Conservation (phyloP, 2,888 invertebrate species). For the Athalia circularis region DNA sequence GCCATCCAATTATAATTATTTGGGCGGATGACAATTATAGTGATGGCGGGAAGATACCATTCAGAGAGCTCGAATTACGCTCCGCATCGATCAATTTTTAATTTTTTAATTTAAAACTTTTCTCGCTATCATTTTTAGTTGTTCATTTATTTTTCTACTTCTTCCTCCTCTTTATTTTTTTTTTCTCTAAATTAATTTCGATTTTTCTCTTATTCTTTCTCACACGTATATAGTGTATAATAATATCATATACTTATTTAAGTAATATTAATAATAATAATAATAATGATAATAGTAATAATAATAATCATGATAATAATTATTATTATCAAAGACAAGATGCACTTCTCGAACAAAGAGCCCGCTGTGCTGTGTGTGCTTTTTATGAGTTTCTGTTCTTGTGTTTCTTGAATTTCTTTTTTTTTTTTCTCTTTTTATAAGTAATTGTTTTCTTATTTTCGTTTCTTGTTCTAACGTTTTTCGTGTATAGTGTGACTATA, state of each 20-base stretch:
- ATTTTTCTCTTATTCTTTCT: not conserved
- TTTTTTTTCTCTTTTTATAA: not conserved
- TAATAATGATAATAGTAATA: not conserved
- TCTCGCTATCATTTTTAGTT: not conserved
- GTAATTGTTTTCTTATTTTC: not conserved
- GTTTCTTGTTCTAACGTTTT: not conserved
- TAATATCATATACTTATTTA: constrained; percentile 1
- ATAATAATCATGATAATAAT: constrained; percentile 7
- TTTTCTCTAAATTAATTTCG: constrained; percentile 50
- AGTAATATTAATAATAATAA: constrained; percentile 14
- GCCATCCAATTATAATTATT: constrained; percentile 29
- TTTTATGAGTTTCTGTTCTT: not conserved
- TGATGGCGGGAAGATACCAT: constrained; percentile 42
- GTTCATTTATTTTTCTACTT: not conserved
- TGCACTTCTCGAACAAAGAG: constrained; percentile 40
- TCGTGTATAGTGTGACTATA: not conserved
- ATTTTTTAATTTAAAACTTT: constrained; percentile 23
- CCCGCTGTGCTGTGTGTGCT: constrained; percentile 36
- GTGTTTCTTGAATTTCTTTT: not conserved
- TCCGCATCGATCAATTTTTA: constrained; percentile 22
- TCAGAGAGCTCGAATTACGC: constrained; percentile 40
- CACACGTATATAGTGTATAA: not conserved
- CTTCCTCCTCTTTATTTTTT: not conserved
- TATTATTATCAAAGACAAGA: constrained; percentile 22
- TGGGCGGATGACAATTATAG: constrained; percentile 40